phyloP scores from a whole-genome alignment of 2,797 vertebrate genomes.

The Mormyrops boulengeri region DNA sequence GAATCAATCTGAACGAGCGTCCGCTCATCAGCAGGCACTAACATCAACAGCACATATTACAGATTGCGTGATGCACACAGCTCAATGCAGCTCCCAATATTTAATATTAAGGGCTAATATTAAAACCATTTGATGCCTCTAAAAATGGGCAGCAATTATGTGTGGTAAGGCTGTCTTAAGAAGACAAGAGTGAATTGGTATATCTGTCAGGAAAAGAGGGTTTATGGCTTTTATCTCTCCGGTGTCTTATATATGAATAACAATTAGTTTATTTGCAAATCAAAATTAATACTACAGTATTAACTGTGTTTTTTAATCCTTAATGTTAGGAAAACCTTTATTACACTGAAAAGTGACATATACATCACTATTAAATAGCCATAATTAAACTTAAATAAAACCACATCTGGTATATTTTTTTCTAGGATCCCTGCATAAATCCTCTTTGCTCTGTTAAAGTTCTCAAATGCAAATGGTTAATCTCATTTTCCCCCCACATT shows the following conservation, averaged over 20 bases:
- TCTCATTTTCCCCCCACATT: neutral
- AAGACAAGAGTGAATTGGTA: neutral
- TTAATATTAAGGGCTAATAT: neutral
- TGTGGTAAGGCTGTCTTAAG: neutral
- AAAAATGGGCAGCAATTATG: neutral
- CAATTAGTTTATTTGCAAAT: neutral
- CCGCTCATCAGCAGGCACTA: neutral
- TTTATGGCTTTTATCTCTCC: neutral
- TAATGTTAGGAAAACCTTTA: neutral
- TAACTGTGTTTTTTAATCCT: slow-evolving; percentile 2
- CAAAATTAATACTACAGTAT: neutral
- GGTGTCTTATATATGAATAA: neutral
- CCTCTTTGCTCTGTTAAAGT: slow-evolving; percentile 5
- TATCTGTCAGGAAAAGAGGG: neutral
- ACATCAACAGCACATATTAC: neutral
- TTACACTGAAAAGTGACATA: neutral
- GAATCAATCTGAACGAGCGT: neutral
- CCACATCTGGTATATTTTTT: neutral
- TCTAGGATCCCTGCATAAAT: neutral
- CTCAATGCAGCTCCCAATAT: neutral
- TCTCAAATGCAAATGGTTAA: neutral
- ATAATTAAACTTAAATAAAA: slow-evolving; percentile 2
- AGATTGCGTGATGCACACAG: neutral
- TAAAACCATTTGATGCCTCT: neutral
- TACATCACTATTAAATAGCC: neutral